A percentile compares a stretch with the other conserved stretches of the same genome.
These are phyloP conservation scores for Mus pahari DNA, from an alignment of 2,113 vertebrate genomes.

Conservation along the genomic window DNA sequence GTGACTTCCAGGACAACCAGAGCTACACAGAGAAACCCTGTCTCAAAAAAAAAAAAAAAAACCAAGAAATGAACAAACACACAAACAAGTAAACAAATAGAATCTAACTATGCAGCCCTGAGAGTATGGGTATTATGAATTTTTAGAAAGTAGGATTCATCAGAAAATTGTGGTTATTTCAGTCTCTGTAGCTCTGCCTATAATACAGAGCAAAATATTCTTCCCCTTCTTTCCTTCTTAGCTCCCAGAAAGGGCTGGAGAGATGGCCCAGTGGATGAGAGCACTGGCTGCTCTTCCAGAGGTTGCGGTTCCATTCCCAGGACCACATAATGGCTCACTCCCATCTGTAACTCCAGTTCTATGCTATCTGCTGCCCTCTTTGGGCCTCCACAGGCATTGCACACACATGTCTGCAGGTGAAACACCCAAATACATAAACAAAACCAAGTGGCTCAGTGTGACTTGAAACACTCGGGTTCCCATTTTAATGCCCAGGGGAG, in stretches of 20 bases:
- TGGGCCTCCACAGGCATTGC: not conserved
- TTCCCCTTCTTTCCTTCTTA: conserved; percentile 30
- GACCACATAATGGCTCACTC: not conserved
- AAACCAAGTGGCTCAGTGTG: not conserved
- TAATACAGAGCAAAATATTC: not conserved
- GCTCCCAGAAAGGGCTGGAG: not conserved
- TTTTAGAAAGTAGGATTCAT: not conserved
- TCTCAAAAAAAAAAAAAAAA: too few relatives aligned
- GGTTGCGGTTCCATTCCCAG: not conserved
- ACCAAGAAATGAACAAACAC: too few relatives aligned
- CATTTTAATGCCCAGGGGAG: not conserved
- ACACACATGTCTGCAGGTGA: not conserved
- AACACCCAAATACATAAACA: not conserved
- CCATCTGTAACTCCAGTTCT: not conserved
- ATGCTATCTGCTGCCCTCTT: not conserved
- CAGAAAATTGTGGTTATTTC: conserved; percentile 16
- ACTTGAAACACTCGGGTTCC: not conserved
- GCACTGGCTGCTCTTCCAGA: not conserved
- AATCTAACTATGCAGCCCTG: not conserved
- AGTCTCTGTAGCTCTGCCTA: not conserved
- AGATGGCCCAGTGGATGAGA: not conserved
- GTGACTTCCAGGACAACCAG: too few relatives aligned
- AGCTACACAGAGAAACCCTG: too few relatives aligned
- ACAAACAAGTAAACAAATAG: not conserved
- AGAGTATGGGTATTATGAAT: not conserved